Conservation (phyloP, 2,113 vertebrate species). For the Aleadryas rufinucha region DNA sequence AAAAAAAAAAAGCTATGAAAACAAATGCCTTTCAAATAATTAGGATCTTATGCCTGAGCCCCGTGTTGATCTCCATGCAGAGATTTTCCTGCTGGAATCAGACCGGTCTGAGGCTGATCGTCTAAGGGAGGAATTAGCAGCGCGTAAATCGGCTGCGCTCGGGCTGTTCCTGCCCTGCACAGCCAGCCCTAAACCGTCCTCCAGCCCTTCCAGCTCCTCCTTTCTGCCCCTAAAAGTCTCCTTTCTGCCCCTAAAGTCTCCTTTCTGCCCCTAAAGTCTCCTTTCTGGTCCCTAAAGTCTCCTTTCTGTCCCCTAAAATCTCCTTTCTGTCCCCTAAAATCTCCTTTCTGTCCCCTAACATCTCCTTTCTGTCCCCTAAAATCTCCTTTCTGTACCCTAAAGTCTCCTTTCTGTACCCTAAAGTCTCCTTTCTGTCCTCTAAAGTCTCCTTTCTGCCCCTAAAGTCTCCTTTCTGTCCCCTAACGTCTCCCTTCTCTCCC, state of each 20-base stretch:
- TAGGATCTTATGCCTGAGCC: constrained; percentile 78
- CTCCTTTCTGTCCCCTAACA: neutral
- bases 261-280: neutral
- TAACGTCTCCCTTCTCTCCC: too few species aligned
- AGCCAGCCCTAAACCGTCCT: neutral
- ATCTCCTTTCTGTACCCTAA: neutral
- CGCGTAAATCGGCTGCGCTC: constrained; percentile 37
- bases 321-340: neutral
- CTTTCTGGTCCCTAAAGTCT: neutral
- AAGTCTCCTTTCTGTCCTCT: too few species aligned
- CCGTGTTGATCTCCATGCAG: constrained; percentile 64
- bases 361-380: neutral
- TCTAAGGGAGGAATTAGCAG: constrained; percentile 40
- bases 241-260: neutral
- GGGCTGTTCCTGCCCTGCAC: neutral
- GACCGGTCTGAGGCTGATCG: constrained; percentile 48
- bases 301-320: neutral
- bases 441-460: too few species aligned
- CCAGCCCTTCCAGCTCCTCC: neutral
- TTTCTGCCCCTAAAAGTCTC: neutral
- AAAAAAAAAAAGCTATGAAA: constrained; percentile 73
- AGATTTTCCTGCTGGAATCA: constrained; percentile 67
- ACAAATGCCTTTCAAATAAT: constrained; percentile 83
- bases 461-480: too few species aligned
- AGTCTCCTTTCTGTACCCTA: too few species aligned